A percentile compares a stretch with the other conserved stretches of the same genome.
These are phyloP conservation scores for Tor tambroides DNA, from an alignment of 2,113 vertebrate genomes.

Conservation along the genomic window DNA sequence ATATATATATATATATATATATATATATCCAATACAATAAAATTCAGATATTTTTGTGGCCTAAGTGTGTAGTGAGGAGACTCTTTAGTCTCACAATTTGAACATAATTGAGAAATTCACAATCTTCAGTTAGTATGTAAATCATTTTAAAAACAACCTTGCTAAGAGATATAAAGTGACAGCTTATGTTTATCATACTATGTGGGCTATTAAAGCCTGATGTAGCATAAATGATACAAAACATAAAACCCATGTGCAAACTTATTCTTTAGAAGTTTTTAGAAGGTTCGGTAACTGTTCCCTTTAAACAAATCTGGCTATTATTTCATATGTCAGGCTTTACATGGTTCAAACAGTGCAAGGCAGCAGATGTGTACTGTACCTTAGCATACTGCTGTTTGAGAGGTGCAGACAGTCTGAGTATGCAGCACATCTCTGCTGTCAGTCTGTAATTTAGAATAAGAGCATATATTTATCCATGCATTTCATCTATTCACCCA, in stretches of 20 bases:
- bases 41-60: too few species aligned
- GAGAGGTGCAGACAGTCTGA: constrained; percentile 77
- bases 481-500: background rate
- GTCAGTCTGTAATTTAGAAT: constrained; percentile 65
- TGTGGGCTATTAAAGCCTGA: background rate
- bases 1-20: too few species aligned
- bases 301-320: background rate
- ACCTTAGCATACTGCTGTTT: constrained; percentile 78
- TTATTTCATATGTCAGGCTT: background rate
- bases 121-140: too few species aligned
- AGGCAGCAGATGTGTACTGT: background rate
- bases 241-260: background rate
- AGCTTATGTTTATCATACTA: too few species aligned
- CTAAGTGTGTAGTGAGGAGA: too few species aligned
- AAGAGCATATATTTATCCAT: background rate
- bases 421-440: constrained; percentile 63
- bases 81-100: too few species aligned
- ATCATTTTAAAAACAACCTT: too few species aligned
- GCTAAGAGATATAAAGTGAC: too few species aligned
- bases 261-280: background rate
- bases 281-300: background rate
- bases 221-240: background rate
- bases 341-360: background rate
- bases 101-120: too few species aligned
- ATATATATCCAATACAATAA: too few species aligned